Evolutionary conservation across 37 sponge, comb jelly and placozoan species (phyloP).

Genomic region (Diacarnus erythraeanus): DNA sequence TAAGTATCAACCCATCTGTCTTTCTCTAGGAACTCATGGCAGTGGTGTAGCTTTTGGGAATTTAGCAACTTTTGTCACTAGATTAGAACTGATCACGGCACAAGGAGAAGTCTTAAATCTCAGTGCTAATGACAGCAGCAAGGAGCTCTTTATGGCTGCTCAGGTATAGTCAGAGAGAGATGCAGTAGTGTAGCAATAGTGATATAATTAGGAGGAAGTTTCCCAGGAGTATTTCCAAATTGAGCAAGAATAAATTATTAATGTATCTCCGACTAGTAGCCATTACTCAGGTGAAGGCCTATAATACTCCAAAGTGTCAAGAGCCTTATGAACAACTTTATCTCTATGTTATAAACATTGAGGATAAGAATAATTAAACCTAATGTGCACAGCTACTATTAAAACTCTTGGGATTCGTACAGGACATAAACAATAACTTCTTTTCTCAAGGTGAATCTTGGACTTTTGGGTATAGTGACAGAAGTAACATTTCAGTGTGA

Average conservation of each 20-base stretch:
- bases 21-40: constrained; percentile 59
- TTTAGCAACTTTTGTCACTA: constrained; percentile 61
- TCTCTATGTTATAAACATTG: too few relatives aligned
- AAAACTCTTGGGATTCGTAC: too few relatives aligned
- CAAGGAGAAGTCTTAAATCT: constrained; percentile 32
- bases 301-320: too few relatives aligned
- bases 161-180: too few relatives aligned
- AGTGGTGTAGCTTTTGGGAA: constrained; percentile 59
- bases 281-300: too few relatives aligned
- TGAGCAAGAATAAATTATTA: background rate
- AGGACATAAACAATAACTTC: background rate
- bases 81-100: constrained; percentile 63
- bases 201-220: background rate
- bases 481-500: constrained; percentile 71
- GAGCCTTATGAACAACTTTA: too few relatives aligned
- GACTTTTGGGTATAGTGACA: constrained; percentile 73
- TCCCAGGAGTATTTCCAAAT: background rate
- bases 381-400: too few relatives aligned
- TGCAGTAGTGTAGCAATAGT: background rate
- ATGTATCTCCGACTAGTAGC: background rate
- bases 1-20: too few relatives aligned
- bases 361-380: too few relatives aligned
- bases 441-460: constrained; percentile 53
- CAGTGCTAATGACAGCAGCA: background rate
- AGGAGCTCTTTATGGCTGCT: constrained; percentile 32